Conservation (phyloP, 2,888 invertebrate species). For the Tinea pellionella region DNA sequence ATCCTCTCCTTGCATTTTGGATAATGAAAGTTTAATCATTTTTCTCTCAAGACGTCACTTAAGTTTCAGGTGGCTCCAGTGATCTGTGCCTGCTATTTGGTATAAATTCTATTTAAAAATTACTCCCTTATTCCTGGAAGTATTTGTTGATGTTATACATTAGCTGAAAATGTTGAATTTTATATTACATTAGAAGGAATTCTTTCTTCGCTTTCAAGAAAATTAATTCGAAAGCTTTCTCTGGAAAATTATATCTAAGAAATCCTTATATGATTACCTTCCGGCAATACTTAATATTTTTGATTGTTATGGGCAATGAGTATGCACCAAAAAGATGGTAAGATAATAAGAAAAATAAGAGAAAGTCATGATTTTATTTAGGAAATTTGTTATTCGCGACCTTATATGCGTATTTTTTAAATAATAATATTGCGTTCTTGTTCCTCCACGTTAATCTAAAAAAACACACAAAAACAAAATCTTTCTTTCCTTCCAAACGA, state of each 20-base stretch:
- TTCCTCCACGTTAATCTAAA: no score
- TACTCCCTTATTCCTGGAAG: background rate
- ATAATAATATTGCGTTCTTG: no score
- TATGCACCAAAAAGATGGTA: no score
- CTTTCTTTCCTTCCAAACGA: no score
- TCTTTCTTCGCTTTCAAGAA: background rate
- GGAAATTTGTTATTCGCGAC: no score
- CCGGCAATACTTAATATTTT: no score
- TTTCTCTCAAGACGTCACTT: constrained; percentile 21
- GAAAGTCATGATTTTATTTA: no score
- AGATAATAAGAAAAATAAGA: no score
- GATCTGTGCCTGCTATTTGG: background rate
- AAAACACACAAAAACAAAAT: no score
- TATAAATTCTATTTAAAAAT: background rate
- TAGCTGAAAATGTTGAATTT: background rate
- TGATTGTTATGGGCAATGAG: no score
- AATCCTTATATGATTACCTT: no score
- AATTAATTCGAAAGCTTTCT: background rate
- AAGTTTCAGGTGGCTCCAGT: background rate
- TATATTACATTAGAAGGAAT: background rate
- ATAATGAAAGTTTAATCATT: constrained; percentile 55
- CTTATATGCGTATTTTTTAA: no score
- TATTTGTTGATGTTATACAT: background rate
- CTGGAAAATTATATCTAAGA: background rate
- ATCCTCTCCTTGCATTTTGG: constrained; percentile 53